Percentiles rank a stretch among this genome's conserved stretches.
phyloP scores from a whole-genome alignment of 2,797 vertebrate genomes.

The Petrocephalus sullivani region DNA sequence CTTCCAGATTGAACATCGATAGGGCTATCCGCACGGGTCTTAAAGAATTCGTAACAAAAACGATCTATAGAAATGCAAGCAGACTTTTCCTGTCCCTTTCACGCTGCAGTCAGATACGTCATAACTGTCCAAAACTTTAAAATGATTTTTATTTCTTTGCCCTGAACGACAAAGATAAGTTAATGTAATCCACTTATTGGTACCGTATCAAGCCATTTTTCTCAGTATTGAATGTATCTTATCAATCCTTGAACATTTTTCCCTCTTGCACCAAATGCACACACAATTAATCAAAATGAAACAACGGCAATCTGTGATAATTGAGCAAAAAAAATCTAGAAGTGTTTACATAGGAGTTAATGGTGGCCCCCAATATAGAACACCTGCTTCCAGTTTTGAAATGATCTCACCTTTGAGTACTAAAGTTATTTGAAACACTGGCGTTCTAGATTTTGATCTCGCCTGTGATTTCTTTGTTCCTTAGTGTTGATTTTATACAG shows the following conservation, averaged over 20 bases:
- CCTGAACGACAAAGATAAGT: background rate
- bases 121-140: background rate
- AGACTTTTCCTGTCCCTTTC: background rate
- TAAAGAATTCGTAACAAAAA: background rate
- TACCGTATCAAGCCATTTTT: background rate
- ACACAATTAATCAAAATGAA: background rate
- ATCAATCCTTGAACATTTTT: background rate
- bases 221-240: background rate
- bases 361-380: background rate
- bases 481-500: background rate
- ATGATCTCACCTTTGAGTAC: background rate
- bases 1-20: background rate
- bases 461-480: background rate
- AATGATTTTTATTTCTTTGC: background rate
- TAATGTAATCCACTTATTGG: background rate
- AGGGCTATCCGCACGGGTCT: background rate
- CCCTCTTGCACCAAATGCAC: background rate
- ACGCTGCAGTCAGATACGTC: background rate
- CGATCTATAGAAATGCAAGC: background rate
- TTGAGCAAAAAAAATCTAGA: background rate
- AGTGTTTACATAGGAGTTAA: background rate
- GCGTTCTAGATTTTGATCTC: background rate
- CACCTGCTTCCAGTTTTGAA: background rate
- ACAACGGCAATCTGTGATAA: background rate
- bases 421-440: background rate